Evolutionary conservation across 1,140 invertebrate species (phyloP), one percentile per base, ranked within the genome.

Genomic region (Neodiprion lecontei): DNA sequence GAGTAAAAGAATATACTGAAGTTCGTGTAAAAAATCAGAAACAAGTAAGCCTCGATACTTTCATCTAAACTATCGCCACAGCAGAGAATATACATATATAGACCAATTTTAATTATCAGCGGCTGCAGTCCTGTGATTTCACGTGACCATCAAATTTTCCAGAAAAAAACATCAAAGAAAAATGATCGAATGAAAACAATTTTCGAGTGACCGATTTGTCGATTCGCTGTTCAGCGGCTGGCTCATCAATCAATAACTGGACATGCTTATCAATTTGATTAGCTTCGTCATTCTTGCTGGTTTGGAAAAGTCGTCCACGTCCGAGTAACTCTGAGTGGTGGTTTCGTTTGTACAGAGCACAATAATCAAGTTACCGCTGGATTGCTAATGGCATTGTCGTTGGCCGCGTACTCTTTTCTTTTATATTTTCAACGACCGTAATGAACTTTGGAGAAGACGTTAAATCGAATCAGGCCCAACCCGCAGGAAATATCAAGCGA

Each of bases 301-400:
- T 40, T 40, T 40, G 28, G 28, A 40, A 5, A 40, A 53, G 68
- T 28, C 40, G 11, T 50, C 47, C 50, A 23, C 69, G 73, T 69
- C 73, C 61, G 67, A 67, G 47, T 67, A 75, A 72, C 70, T 75
- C 69, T 70, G 28, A 40, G 71, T 75, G 70, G 69, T 75, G 70
- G 69, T 75, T 75, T 72, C 70, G 70, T 72, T 75, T 72, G 53
- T 53, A 47, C 72, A 70, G 69, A 72, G 28, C 65, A 75, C 48
- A 70, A 69, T 66, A 75, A 75, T 75, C 66, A 72, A 53, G 74
- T 75, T 75, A 75, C 70, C 70, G 74, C 71, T 14, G 53, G n/a
- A 61, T 17, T 12, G 9, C 53, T 61, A 61, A 61, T 61, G 53
- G 9, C 53, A 61, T 61, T 61, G 53, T 17, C 53, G 53, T 40